A percentile compares a stretch with the other conserved stretches of the same genome.
These are phyloP conservation scores for Otolemur garnettii DNA, from an alignment of 2,113 vertebrate species.

Conservation along the genomic window DNA sequence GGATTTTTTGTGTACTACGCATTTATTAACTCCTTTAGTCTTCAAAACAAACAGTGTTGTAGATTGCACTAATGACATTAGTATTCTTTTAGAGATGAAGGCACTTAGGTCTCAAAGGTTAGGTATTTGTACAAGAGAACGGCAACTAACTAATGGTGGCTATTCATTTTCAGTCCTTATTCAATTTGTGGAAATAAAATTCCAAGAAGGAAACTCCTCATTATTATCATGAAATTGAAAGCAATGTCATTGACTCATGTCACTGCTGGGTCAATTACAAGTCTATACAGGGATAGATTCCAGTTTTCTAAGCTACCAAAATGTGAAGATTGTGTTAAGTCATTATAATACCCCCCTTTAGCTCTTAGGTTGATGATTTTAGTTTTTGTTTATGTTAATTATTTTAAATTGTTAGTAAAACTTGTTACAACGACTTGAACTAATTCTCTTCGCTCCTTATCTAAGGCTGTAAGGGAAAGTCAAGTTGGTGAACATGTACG, in stretches of 20 bases:
- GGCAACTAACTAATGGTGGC: neutral
- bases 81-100: neutral
- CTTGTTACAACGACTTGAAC: neutral
- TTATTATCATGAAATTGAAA: neutral
- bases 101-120: neutral
- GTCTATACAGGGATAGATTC: neutral
- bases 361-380: neutral
- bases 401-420: neutral
- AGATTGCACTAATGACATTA: neutral
- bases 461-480: neutral
- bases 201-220: neutral
- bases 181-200: neutral
- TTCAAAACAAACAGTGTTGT: neutral
- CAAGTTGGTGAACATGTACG: neutral
- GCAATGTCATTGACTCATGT: neutral
- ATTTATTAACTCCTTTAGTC: neutral
- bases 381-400: neutral
- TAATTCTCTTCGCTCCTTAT: neutral
- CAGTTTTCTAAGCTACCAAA: conserved; percentile 20
- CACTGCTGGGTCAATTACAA: neutral
- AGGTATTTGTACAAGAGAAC: neutral
- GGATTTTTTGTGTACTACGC: neutral
- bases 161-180: neutral
- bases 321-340: neutral
- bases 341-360: neutral